Percentiles rank a stretch among this genome's conserved stretches.
phyloP scores from a whole-genome alignment of 2,888 invertebrate genomes.

The Mimumesa dahlbomi region DNA sequence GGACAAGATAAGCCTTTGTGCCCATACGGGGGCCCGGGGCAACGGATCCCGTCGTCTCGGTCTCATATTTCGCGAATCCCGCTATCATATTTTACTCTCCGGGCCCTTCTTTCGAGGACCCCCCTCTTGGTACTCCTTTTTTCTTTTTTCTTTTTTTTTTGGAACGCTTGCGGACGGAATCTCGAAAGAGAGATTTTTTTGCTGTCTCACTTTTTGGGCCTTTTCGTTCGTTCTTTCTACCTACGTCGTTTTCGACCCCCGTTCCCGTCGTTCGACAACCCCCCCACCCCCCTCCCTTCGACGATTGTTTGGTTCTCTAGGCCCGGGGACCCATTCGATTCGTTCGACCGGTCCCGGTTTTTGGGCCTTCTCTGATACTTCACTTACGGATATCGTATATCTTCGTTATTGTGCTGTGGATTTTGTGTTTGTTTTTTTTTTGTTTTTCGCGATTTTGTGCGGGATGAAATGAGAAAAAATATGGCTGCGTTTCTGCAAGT shows the following conservation, averaged over 20 bases:
- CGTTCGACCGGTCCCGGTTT: slow-evolving; percentile 12
- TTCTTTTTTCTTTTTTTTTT: slow-evolving; percentile 8
- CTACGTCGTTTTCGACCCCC: slow-evolving; percentile 19
- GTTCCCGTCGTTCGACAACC: background rate
- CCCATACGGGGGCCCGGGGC: slow-evolving; percentile 60
- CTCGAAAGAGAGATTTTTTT: slow-evolving; percentile 32
- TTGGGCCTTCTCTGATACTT: no score
- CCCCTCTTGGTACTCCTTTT: background rate
- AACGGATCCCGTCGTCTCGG: slow-evolving; percentile 69
- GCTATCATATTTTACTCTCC: slow-evolving; percentile 77
- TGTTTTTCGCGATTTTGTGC: no score
- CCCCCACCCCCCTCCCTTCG: background rate
- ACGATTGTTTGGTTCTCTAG: slow-evolving; percentile 42
- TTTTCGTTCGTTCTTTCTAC: slow-evolving; percentile 20
- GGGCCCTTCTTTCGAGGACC: slow-evolving; percentile 17
- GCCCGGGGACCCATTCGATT: slow-evolving; percentile 11
- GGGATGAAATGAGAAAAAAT: no score
- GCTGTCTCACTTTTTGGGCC: slow-evolving; percentile 55
- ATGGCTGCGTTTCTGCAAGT: no score
- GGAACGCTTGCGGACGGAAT: slow-evolving; percentile 31
- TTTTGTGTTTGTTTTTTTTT: no score
- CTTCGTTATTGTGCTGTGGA: no score
- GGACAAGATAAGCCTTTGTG: slow-evolving; percentile 78
- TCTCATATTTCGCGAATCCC: slow-evolving; percentile 79
- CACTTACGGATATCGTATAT: no score